phyloP scores from a whole-genome alignment of 2,888 invertebrate genomes.

The Frankliniella fusca region DNA sequence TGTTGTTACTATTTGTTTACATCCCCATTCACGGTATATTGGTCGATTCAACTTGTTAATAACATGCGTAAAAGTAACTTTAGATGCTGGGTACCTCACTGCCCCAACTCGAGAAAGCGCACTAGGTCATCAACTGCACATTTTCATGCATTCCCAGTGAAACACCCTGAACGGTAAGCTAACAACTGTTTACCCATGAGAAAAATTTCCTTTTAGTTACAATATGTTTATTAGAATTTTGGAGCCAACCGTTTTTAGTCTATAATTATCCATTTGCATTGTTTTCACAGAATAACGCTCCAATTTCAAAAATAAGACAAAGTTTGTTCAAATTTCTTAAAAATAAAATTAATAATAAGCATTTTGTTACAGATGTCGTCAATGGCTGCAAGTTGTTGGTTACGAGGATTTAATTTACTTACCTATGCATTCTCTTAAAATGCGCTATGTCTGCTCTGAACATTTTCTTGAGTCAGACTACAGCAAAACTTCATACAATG shows the following conservation, averaged over 20 bases:
- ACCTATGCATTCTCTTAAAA: not conserved
- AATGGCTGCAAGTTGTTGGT: not conserved
- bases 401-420: not conserved
- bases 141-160: constrained; percentile 8
- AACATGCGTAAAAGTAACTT: not conserved
- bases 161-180: not conserved
- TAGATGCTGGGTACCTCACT: constrained; percentile 1
- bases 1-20: constrained; percentile 11
- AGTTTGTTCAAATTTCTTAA: not conserved
- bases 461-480: not conserved
- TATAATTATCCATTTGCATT: no score
- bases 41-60: not conserved
- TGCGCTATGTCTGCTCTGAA: constrained; percentile 1
- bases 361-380: not conserved
- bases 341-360: not conserved
- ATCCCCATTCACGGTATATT: not conserved
- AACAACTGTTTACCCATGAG: no score
- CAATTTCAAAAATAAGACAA: not conserved
- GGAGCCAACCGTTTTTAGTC: not conserved
- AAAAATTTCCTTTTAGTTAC: no score
- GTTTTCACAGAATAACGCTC: not conserved
- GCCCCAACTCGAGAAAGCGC: not conserved
- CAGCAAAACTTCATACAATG: not conserved
- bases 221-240: no score
- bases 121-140: not conserved